phyloP scores from a whole-genome alignment of 2,113 vertebrate genomes.

The Siphamia tubifer region DNA sequence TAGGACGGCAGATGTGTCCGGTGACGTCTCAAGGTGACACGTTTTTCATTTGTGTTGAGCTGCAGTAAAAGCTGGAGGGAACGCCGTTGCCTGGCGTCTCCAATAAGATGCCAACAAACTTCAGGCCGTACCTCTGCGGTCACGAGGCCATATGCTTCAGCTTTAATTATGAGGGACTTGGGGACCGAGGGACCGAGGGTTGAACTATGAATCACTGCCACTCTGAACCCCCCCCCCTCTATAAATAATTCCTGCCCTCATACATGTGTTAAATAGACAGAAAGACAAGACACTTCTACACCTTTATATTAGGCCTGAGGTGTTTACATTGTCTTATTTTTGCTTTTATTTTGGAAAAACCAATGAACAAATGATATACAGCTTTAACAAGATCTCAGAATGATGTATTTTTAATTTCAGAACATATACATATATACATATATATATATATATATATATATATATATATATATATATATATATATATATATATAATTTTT shows the following conservation, averaged over 20 bases:
- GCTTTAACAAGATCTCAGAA: no score
- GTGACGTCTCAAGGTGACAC: conserved; percentile 76
- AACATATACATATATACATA: no score
- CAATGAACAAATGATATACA: no score
- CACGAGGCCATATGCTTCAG: conserved; percentile 77
- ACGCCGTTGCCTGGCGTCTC: conserved; percentile 27
- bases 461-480: no score
- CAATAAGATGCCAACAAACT: conserved; percentile 56
- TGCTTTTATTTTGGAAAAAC: no score
- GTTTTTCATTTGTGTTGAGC: conserved; percentile 52
- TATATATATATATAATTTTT: no score
- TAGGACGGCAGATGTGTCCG: conserved; percentile 51
- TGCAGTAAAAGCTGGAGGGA: conserved; percentile 40
- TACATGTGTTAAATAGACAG: conserved; percentile 26
- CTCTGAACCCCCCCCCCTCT: conserved; percentile 27
- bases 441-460: no score
- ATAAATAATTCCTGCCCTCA: conserved; percentile 43
- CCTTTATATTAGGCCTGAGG: no score
- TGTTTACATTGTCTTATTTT: no score
- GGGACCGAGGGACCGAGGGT: conserved; percentile 74
- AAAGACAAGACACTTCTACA: conserved; percentile 9
- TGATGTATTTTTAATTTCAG: no score
- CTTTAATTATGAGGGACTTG: conserved; percentile 83
- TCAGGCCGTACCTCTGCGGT: conserved; percentile 66
- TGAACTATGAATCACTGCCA: conserved; percentile 78